Base-by-base conservation (phyloP, 2,888 invertebrate genomes). In the Leucania comma region DNA sequence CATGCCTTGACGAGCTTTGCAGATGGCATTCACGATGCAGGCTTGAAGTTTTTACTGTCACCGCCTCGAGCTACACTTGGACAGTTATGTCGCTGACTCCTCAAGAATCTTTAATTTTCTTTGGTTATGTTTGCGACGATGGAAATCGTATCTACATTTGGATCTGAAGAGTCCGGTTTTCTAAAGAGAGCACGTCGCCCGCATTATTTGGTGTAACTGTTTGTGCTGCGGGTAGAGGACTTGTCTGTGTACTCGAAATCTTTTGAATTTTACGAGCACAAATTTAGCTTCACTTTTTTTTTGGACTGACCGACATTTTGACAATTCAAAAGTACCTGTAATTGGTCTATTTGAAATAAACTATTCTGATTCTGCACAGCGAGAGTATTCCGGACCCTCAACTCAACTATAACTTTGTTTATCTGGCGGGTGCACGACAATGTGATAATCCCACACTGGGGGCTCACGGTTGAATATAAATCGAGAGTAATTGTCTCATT, bases 11-110 rank as follows among this genome's bases (percentile, higher is more conserved):
- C 89, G 89, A 88, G 90, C 87, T 88, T 90, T 90, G 87, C 91
- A 90, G 90, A 93, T 91, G 92, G 91, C 86, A 91, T 93, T 89
- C 90, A 85, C 89, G 89, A 89, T 87, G 91, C 90, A 88, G 81
- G 87, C 90, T 87, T 88, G 84, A 85, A 86, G 87, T 93, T 94
- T 93, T 93, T 94, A 89, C 89, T 83, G 88, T 83, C 87, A 82
- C 86, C 86, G 86, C 85, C 84, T 78, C 87, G 84, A 86, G 86
- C 87, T 87, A 86, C 90, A 87, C 86, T 87, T 82, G 88, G 88
- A 89, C 92, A 89, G 89, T 89, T 91, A 91, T 91, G 90, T 89
- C 88, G 87, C 86, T 89, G 89, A 88, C 88, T 89, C 85, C 81
- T 87, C 66, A 82, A 86, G 88, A 88, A 90, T 90, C 87, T 88